Conservation (phyloP, 2,113 vertebrate genomes). For the Casuarius casuarius region DNA sequence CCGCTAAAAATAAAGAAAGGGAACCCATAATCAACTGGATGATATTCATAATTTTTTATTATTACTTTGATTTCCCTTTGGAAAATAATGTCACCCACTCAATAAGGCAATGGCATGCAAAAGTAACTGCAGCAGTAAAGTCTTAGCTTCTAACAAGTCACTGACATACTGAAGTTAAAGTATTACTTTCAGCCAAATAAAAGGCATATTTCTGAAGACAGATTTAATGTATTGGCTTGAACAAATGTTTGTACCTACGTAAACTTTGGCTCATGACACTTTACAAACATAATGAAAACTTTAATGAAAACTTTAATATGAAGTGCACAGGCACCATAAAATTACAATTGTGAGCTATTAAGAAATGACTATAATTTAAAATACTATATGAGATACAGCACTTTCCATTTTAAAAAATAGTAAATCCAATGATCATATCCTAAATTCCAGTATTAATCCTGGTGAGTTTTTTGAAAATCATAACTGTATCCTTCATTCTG, state of each 20-base stretch:
- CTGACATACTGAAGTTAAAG: neutral
- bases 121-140: neutral
- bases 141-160: neutral
- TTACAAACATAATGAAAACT: neutral
- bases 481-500: neutral
- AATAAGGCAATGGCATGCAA: neutral
- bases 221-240: neutral
- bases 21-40: neutral
- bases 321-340: neutral
- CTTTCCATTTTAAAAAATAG: neutral
- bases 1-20: neutral
- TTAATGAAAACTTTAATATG: neutral
- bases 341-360: neutral
- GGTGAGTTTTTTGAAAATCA: neutral
- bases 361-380: neutral
- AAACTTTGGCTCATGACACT: neutral
- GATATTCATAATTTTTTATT: accelerated
- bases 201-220: neutral
- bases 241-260: neutral
- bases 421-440: neutral
- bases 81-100: neutral
- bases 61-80: neutral
- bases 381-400: neutral
- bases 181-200: neutral
- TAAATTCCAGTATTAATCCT: neutral